A percentile compares a stretch with the other conserved stretches of the same genome.
Evolutionary conservation across 2,888 invertebrate genomes (phyloP).

Genomic region (Chymomyza caudatula): DNA sequence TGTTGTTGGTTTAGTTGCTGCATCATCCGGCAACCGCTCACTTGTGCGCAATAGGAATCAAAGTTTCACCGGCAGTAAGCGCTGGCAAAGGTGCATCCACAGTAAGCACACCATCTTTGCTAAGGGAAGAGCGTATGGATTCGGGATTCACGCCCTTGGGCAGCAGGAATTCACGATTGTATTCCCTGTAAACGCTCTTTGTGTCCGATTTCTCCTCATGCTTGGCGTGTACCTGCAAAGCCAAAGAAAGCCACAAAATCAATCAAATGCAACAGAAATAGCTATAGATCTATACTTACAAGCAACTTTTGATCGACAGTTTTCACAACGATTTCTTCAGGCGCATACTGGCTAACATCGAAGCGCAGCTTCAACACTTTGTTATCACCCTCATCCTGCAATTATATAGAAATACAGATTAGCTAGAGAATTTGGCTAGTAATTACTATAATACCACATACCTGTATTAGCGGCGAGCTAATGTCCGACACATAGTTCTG

Average conservation of each 20-base stretch:
- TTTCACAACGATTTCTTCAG: constrained; percentile 98
- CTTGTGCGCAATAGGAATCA: constrained; percentile 79
- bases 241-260: constrained; percentile 33
- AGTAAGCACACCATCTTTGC: constrained; percentile 96
- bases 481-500: constrained; percentile 87
- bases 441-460: constrained; percentile 38
- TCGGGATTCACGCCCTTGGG: constrained; percentile 98
- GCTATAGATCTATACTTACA: constrained; percentile 82
- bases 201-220: constrained; percentile 98
- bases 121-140: constrained; percentile 95
- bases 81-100: constrained; percentile 98
- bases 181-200: constrained; percentile 98
- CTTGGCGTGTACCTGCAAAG: constrained; percentile 96
- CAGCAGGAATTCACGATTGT: constrained; percentile 97
- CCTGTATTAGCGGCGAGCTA: constrained; percentile 89
- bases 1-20: not conserved
- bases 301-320: constrained; percentile 98
- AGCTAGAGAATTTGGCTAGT: not conserved
- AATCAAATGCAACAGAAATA: too few relatives aligned
- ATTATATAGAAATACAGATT: not conserved
- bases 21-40: constrained; percentile 32
- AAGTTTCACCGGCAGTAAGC: constrained; percentile 78
- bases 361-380: constrained; percentile 96
- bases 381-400: constrained; percentile 95
- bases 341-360: constrained; percentile 97